These are phyloP conservation scores for Scomber colias DNA, from an alignment of 2,113 vertebrate species.

Conservation along the genomic window DNA sequence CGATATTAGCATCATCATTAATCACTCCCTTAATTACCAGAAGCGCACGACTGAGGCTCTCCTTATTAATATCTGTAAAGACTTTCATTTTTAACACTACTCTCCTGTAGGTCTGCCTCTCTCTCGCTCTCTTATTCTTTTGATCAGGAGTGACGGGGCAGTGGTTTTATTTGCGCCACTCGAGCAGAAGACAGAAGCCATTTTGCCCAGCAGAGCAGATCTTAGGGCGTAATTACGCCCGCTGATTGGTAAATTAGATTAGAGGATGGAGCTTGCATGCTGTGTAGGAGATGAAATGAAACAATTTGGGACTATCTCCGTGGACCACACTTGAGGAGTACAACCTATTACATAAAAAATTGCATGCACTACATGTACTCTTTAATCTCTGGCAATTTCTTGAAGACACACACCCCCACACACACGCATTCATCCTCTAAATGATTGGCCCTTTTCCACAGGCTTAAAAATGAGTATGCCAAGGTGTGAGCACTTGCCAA, in stretches of 20 bases:
- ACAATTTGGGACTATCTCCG: not conserved
- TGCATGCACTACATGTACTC: no score
- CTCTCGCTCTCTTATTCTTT: conserved; percentile 26
- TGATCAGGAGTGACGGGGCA: conserved; percentile 47
- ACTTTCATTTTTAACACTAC: conserved; percentile 54
- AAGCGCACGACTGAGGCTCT: conserved; percentile 62
- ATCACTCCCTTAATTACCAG: conserved; percentile 74
- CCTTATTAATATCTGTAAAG: conserved; percentile 63
- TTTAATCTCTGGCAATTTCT: not conserved
- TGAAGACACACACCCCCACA: not conserved
- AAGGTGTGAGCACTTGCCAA: not conserved
- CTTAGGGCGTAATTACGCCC: conserved; percentile 69
- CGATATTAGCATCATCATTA: conserved; percentile 57
- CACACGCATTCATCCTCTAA: not conserved
- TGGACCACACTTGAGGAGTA: not conserved
- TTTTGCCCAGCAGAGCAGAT: conserved; percentile 70
- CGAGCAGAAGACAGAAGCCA: conserved; percentile 68
- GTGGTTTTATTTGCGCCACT: conserved; percentile 62
- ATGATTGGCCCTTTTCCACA: not conserved
- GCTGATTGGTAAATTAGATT: conserved; percentile 81
- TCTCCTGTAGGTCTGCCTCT: conserved; percentile 28
- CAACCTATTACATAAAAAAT: not conserved
- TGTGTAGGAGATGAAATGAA: conserved; percentile 34
- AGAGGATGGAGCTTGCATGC: conserved; percentile 46
- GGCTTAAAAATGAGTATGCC: no score